Conservation (phyloP, 2,888 invertebrate genomes). For the Meteorus colon region DNA sequence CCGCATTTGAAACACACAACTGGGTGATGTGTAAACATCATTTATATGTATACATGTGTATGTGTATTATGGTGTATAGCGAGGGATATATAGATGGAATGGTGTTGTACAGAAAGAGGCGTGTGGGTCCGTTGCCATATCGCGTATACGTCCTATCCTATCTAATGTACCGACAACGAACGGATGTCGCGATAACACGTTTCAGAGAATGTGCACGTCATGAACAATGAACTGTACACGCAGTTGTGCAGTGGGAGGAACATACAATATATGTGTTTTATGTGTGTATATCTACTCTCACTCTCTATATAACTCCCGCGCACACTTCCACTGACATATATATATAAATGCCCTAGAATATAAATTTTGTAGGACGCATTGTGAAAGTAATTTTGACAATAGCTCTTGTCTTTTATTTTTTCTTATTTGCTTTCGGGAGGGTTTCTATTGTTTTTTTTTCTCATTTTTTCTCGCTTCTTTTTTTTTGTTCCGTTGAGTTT, state of each 20-base stretch:
- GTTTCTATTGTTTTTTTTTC: neutral
- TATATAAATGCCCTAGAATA: conserved; percentile 29
- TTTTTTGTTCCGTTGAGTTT: neutral
- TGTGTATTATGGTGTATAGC: neutral
- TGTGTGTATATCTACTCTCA: conserved; percentile 17
- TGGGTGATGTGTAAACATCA: conserved; percentile 8
- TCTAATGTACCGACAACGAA: conserved; percentile 58
- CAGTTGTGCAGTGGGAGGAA: conserved; percentile 35
- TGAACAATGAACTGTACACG: conserved; percentile 51
- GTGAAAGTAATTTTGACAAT: conserved; percentile 23
- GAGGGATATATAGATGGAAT: conserved; percentile 15
- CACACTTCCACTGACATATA: conserved; percentile 21
- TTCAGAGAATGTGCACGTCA: conserved; percentile 55
- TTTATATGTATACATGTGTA: neutral
- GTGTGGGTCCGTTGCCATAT: conserved; percentile 50
- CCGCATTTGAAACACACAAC: conserved; percentile 9
- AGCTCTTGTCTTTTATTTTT: neutral
- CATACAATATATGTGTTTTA: conserved; percentile 21
- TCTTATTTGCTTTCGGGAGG: neutral
- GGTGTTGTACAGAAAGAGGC: conserved; percentile 50
- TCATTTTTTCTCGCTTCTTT: neutral
- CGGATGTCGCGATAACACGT: conserved; percentile 65
- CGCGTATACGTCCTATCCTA: conserved; percentile 52
- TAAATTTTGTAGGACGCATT: conserved; percentile 32
- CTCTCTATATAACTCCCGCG: conserved; percentile 5